These are phyloP conservation scores for Scylla paramamosain DNA, from an alignment of 1,140 invertebrate species.

Conservation along the genomic window DNA sequence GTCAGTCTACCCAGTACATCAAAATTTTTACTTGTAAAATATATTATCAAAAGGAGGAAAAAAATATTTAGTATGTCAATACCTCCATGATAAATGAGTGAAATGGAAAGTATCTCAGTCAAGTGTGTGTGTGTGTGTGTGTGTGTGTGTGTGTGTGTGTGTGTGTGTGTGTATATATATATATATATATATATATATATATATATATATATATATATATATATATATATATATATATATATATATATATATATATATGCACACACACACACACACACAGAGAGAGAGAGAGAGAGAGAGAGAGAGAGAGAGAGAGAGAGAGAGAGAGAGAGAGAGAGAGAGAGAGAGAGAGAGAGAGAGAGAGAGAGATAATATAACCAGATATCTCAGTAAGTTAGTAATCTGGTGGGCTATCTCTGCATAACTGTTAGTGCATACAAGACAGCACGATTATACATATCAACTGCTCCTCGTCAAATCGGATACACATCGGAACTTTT, in stretches of 20 bases:
- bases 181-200: slow-evolving; percentile 33
- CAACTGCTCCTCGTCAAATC: slow-evolving; percentile 33
- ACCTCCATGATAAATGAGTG: too few relatives aligned
- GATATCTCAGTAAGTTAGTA: too few relatives aligned
- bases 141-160: slow-evolving; percentile 21
- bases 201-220: slow-evolving; percentile 32
- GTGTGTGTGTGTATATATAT: not conserved
- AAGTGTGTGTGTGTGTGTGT: slow-evolving; percentile 30
- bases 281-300: not conserved
- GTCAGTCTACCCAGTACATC: too few relatives aligned
- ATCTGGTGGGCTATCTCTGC: too few relatives aligned
- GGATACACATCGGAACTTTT: slow-evolving; percentile 67
- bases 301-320: too few relatives aligned
- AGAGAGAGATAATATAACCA: too few relatives aligned
- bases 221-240: slow-evolving; percentile 45
- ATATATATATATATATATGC: slow-evolving; percentile 40
- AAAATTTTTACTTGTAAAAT: not conserved
- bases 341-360: too few relatives aligned
- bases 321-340: too few relatives aligned
- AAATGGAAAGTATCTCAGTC: too few relatives aligned
- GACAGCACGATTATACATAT: not conserved
- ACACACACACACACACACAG: not conserved
- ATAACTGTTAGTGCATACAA: too few relatives aligned
- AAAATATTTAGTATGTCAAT: too few relatives aligned
- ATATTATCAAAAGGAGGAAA: not conserved